Evolutionary conservation across 1,140 invertebrate genomes (phyloP), one percentile per base, ranked within the genome.

Genomic region (Triops longicaudatus): DNA sequence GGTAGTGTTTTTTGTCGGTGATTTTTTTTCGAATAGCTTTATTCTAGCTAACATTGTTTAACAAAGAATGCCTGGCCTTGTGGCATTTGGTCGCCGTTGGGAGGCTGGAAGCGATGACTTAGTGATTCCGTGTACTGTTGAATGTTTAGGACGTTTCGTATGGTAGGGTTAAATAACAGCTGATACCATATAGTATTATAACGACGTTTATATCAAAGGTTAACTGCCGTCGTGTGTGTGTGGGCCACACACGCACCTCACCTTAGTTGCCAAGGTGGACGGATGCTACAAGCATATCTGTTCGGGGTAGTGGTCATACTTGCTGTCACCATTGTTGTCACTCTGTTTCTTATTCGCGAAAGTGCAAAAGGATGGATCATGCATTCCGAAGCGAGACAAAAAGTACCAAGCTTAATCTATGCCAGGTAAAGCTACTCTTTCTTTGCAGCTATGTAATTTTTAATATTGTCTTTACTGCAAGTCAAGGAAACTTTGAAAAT

Each of bases 31-130:
- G n/a, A n/a, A 37, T 37, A 37, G 7, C 2, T 37, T 37, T 4
- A 4, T 37, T 7, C 31, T 37, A 2, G 31, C 7, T 37, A 37
- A 7, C 7, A 37, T 37, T 37, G 31, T 22, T 22, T 22, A 73
- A 63, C 10, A 6, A 63, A 63, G 6, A 77, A 88, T 88, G 87
- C 87, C 87, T 26, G 87, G 87, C 28, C 82, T 88, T 17, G 83
- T 88, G 5, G 84, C 86, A 9, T 87, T 88, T 79, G 83, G 85
- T 14, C 80, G 87, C 17, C 82, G 86, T 44, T 88, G 87, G 87
- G 83, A 84, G 10, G 83, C 87, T 11, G 87, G 86, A 11, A 86
- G 85, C 0, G 87, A 88, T 81, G 87, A 88, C 81, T 82, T 88
- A 22, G 85, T 87, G 11, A 83, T 87, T 3, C 86, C 87, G 1